Evolutionary conservation across 2,888 invertebrate genomes (phyloP), one percentile per base, ranked within the genome.

Genomic region (Alentia gelatinosa): DNA sequence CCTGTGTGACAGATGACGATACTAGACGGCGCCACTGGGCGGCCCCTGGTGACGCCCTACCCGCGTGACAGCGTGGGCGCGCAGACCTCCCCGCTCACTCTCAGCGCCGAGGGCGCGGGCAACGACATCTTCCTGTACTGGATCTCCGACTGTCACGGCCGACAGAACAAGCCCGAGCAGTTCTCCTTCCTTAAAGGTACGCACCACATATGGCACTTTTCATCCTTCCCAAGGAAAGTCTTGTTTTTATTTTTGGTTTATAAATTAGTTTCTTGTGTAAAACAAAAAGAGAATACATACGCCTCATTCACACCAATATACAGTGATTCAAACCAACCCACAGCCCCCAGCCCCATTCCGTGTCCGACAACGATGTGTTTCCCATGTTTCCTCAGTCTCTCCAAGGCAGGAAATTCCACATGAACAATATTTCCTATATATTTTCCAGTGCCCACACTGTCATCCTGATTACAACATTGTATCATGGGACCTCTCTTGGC

Each of bases 71-170:
- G 97, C 30, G 96, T 97, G 56, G 97, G 97, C 26, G 97, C 97
- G 0, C 97, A 96, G 93, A 92, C 95, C 0, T 96, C 96, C 0
- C 95, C 95, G 0, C 86, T 96, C 9, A 95, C 96, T 1, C 90
- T 96, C 26, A 94, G 95, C 90, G 92, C 95, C 92, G 95, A 96
- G 92, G 95, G 95, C 7, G 15, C 33, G 63, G 98, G 98, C 0
- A 97, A 97, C 93, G 98, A 98, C 95, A 97, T 98, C 95, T 98
- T 97, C 94, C 95, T 98, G 0, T 97, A 97, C 95, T 98, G 98
- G 98, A 97, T 97, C 47, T 97, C 97, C 0, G 97, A 98, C 94
- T 98, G 98, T 94, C 95, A 97, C 96, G 95, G 95, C 19, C 95
- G 95, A 92, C 95, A 95, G 90, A 96, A 96, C 26, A 94, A 96